Percentiles rank a stretch among this genome's conserved stretches.
Conservation (phyloP, 2,113 vertebrate genomes). For the Siphamia tubifer region DNA sequence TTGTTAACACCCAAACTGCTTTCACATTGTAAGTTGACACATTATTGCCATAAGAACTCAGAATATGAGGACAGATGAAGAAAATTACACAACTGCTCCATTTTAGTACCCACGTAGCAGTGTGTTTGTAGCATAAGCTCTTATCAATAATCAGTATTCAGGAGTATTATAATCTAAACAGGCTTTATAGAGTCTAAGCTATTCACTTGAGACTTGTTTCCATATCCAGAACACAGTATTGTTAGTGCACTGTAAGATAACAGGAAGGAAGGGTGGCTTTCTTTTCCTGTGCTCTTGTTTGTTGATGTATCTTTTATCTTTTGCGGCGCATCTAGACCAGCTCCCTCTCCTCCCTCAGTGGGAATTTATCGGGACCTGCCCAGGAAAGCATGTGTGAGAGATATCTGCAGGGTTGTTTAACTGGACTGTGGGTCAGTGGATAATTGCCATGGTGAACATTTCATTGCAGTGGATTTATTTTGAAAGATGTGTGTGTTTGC, state of each 20-base stretch:
- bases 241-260: constrained; percentile 53
- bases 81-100: not conserved
- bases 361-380: constrained; percentile 61
- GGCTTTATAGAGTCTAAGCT: not conserved
- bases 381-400: constrained; percentile 48
- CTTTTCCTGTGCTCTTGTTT: constrained; percentile 64
- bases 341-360: constrained; percentile 57
- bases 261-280: constrained; percentile 75
- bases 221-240: not conserved
- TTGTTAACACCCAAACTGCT: too few species aligned
- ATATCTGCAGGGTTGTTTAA: constrained; percentile 26
- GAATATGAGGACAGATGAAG: too few species aligned
- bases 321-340: constrained; percentile 57
- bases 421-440: constrained; percentile 41
- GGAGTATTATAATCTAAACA: constrained; percentile 15
- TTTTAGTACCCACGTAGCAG: not conserved
- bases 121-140: not conserved
- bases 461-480: constrained; percentile 32
- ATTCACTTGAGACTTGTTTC: constrained; percentile 14
- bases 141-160: constrained; percentile 35
- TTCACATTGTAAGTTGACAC: too few species aligned
- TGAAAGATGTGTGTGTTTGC: constrained; percentile 26
- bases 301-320: constrained; percentile 75
- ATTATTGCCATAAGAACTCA: too few species aligned
- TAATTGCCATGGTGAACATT: constrained; percentile 55